phyloP scores from a whole-genome alignment of 2,113 vertebrate species.

The Formicarius rufipectus region DNA sequence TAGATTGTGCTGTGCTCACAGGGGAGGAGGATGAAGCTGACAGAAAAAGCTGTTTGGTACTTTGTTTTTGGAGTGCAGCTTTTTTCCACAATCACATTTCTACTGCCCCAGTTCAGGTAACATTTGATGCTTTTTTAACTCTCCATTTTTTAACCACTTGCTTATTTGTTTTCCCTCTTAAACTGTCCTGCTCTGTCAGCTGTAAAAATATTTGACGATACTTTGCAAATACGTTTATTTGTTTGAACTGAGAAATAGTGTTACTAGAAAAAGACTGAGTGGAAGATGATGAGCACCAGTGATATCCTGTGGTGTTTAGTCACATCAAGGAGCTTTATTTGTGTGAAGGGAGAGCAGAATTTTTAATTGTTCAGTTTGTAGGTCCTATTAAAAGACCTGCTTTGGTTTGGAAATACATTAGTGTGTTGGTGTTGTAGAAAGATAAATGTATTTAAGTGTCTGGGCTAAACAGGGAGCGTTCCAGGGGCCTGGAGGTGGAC shows the following conservation, averaged over 20 bases:
- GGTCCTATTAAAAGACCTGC: background rate
- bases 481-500: background rate
- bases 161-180: constrained; percentile 16
- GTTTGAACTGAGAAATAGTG: background rate
- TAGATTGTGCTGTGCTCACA: background rate
- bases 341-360: background rate
- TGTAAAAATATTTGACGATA: constrained; percentile 21
- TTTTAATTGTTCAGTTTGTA: background rate
- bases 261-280: background rate
- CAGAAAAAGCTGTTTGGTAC: background rate
- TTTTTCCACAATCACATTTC: background rate
- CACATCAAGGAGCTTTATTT: background rate
- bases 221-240: background rate
- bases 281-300: background rate
- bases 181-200: background rate
- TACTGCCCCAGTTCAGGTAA: background rate
- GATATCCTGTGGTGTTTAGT: background rate
- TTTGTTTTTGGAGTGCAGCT: background rate
- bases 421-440: background rate
- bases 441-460: background rate
- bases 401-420: background rate
- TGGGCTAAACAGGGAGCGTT: background rate
- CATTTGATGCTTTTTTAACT: constrained; percentile 32
- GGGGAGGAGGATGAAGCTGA: background rate
- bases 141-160: background rate